Conservation (phyloP, 2,888 invertebrate genomes). For the Andrena praecox region DNA sequence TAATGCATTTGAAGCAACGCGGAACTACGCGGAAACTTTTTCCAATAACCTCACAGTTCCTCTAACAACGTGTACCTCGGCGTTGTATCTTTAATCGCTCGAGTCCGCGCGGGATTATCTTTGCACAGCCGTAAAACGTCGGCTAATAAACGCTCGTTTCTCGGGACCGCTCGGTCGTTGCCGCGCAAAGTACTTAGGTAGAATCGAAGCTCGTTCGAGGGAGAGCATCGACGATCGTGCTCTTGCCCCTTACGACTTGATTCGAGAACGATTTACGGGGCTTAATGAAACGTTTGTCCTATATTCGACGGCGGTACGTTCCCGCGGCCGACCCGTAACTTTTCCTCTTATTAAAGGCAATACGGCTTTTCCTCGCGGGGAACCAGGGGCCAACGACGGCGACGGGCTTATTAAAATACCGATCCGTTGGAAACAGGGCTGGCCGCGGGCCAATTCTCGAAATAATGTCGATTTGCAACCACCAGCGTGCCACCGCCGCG, state of each 20-base stretch:
- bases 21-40: background rate
- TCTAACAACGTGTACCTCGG: background rate
- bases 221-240: constrained; percentile 3
- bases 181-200: constrained; percentile 16
- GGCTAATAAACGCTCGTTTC: constrained; percentile 34
- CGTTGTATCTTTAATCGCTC: constrained; percentile 22
- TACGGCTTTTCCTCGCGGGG: constrained; percentile 8
- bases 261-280: constrained; percentile 44
- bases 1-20: background rate
- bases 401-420: constrained; percentile 73
- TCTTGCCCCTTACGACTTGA: constrained; percentile 21
- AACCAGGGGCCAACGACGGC: constrained; percentile 10
- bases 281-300: constrained; percentile 36
- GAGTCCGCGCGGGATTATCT: constrained; percentile 22
- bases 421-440: constrained; percentile 65
- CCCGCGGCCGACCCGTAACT: constrained; percentile 12
- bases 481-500: constrained; percentile 12
- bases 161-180: background rate
- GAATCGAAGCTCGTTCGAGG: constrained; percentile 28
- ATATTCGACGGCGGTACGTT: background rate
- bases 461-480: constrained; percentile 71
- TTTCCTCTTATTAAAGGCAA: constrained; percentile 22
- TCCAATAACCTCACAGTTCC: background rate
- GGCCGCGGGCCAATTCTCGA: constrained; percentile 67
- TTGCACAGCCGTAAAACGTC: constrained; percentile 38